Evolutionary conservation across 2,888 invertebrate genomes (phyloP).

Genomic region (Mechanitis messenoides): DNA sequence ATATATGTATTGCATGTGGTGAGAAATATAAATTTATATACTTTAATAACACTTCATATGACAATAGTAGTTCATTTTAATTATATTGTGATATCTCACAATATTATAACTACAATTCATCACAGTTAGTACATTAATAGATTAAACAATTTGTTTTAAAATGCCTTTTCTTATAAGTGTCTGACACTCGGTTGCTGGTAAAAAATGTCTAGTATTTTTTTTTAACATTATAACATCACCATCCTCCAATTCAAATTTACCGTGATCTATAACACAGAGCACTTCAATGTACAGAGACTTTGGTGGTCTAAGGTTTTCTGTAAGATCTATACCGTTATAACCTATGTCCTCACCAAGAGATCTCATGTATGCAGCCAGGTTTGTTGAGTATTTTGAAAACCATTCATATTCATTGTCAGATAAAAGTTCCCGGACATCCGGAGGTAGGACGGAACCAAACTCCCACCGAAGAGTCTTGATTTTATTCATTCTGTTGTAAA

Average conservation of each 20-base stretch:
- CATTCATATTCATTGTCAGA: constrained; percentile 90
- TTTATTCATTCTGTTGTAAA: constrained; percentile 87
- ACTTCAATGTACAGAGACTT: constrained; percentile 96
- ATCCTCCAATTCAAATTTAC: constrained; percentile 94
- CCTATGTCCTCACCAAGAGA: constrained; percentile 85
- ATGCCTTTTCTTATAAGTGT: constrained; percentile 93
- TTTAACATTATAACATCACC: constrained; percentile 93
- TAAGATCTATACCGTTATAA: constrained; percentile 87
- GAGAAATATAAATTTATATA: background rate
- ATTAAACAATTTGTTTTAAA: constrained; percentile 82
- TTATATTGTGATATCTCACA: background rate
- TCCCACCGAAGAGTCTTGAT: constrained; percentile 96
- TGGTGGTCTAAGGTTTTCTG: constrained; percentile 91
- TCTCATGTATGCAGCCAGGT: constrained; percentile 92
- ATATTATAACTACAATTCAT: no score
- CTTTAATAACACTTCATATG: no score
- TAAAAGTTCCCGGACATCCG: constrained; percentile 87
- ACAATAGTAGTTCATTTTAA: background rate
- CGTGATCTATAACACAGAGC: constrained; percentile 91
- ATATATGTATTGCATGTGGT: background rate
- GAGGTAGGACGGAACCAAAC: constrained; percentile 93
- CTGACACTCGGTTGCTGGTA: constrained; percentile 93
- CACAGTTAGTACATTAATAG: background rate
- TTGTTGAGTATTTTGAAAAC: constrained; percentile 92
- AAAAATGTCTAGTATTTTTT: constrained; percentile 92